These are phyloP conservation scores for Dendrolimus kikuchii DNA, from an alignment of 1,140 invertebrate species.

Conservation along the genomic window DNA sequence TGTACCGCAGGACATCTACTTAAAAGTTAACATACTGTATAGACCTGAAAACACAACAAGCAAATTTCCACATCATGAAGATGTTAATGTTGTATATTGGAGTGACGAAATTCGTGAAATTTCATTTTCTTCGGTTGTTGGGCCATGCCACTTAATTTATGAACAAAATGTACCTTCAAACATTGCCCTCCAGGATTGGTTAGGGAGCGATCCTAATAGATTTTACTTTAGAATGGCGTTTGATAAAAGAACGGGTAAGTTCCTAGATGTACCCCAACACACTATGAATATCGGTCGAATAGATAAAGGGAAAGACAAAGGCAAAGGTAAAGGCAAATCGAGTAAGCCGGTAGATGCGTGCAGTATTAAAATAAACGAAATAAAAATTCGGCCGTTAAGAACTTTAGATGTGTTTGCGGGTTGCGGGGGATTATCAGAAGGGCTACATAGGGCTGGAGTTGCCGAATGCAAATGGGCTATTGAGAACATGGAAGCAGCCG, in stretches of 20 bases:
- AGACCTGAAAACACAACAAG: conserved; percentile 84
- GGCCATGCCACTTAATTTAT: conserved; percentile 51
- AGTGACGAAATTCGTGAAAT: conserved; percentile 79
- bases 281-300: conserved; percentile 74
- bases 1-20: conserved; percentile 74
- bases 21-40: conserved; percentile 82
- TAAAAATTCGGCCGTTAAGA: conserved; percentile 70
- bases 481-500: conserved; percentile 85
- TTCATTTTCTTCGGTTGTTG: conserved; percentile 53
- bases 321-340: conserved; percentile 81
- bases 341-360: conserved; percentile 56
- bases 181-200: conserved; percentile 75
- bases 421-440: conserved; percentile 85
- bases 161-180: conserved; percentile 54
- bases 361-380: conserved; percentile 30
- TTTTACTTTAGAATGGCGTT: conserved; percentile 87
- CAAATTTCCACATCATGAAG: conserved; percentile 74
- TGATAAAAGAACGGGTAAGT: conserved; percentile 72
- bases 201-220: conserved; percentile 76
- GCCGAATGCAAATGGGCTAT: conserved; percentile 86
- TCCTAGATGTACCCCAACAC: conserved; percentile 76
- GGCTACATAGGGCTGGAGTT: conserved; percentile 81
- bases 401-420: conserved; percentile 92
- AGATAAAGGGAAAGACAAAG: conserved; percentile 77
- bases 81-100: conserved; percentile 86